These are phyloP conservation scores for Halcyon chelicuti DNA, from an alignment of 2,797 vertebrate genomes.

Conservation along the genomic window DNA sequence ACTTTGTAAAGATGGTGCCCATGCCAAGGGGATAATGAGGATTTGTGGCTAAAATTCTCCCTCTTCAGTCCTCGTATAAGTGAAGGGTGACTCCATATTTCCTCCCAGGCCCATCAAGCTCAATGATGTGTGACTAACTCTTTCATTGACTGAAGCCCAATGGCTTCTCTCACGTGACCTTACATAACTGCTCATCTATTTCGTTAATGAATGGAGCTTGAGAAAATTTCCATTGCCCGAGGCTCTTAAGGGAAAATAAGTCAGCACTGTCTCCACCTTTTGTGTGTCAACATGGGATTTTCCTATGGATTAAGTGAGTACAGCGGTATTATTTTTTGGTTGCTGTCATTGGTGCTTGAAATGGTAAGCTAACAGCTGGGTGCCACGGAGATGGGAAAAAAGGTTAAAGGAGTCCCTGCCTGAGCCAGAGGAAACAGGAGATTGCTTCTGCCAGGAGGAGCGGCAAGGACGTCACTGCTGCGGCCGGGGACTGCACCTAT, in stretches of 20 bases:
- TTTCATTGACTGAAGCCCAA: slow-evolving; percentile 33
- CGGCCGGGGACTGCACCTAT: background rate
- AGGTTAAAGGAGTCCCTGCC: background rate
- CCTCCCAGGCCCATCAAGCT: slow-evolving; percentile 21
- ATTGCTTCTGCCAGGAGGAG: background rate
- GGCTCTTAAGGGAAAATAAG: background rate
- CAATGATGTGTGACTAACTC: slow-evolving; percentile 33
- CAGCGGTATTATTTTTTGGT: slow-evolving; percentile 22
- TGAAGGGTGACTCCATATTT: background rate
- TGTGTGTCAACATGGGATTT: slow-evolving; percentile 18
- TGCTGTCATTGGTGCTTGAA: slow-evolving; percentile 7
- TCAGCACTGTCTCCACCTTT: background rate
- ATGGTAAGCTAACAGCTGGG: background rate
- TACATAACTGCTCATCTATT: slow-evolving; percentile 56
- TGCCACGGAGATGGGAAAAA: background rate
- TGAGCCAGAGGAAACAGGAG: background rate
- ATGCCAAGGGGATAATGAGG: background rate
- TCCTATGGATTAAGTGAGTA: slow-evolving; percentile 59
- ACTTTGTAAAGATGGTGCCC: background rate
- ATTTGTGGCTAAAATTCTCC: slow-evolving; percentile 29
- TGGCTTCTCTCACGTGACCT: slow-evolving; percentile 6
- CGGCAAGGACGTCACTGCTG: rapidly evolving
- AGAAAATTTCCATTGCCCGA: slow-evolving; percentile 72
- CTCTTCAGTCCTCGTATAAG: slow-evolving; percentile 11
- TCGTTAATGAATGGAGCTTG: slow-evolving; percentile 57